Percentiles rank a stretch among this genome's conserved stretches.
Evolutionary conservation across 2,888 invertebrate species (phyloP).

Genomic region (Melieria omissa): DNA sequence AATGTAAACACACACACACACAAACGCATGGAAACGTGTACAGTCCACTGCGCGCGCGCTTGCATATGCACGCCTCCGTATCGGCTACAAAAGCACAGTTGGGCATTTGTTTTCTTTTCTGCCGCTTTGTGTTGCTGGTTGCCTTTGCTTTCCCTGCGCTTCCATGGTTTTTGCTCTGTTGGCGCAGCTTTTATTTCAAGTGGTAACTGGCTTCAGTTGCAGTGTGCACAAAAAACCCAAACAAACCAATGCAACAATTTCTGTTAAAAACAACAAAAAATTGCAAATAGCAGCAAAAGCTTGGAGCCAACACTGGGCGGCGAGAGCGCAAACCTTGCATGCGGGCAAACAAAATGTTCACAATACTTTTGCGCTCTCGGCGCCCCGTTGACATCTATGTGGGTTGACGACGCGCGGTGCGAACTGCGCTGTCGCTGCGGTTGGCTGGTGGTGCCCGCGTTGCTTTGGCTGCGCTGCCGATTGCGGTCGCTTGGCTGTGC

Average conservation of each 20-base stretch:
- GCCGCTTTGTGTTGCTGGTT: background rate
- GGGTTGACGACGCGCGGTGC: too few relatives aligned
- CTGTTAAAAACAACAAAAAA: background rate
- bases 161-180: background rate
- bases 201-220: background rate
- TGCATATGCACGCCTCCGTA: background rate
- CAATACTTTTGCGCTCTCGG: too few relatives aligned
- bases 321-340: too few relatives aligned
- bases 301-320: too few relatives aligned
- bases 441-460: too few relatives aligned
- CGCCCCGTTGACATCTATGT: too few relatives aligned
- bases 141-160: background rate
- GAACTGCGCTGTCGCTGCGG: too few relatives aligned
- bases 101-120: conserved; percentile 8
- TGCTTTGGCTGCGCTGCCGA: too few relatives aligned
- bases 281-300: background rate
- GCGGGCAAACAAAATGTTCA: too few relatives aligned
- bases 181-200: background rate
- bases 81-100: background rate
- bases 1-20: background rate
- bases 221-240: background rate
- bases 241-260: too few relatives aligned
- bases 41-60: conserved; percentile 39
- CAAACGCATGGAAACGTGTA: conserved; percentile 31
- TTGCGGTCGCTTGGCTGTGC: too few relatives aligned